Conservation (phyloP, 2,888 invertebrate species). For the Sthenelais limicola region DNA sequence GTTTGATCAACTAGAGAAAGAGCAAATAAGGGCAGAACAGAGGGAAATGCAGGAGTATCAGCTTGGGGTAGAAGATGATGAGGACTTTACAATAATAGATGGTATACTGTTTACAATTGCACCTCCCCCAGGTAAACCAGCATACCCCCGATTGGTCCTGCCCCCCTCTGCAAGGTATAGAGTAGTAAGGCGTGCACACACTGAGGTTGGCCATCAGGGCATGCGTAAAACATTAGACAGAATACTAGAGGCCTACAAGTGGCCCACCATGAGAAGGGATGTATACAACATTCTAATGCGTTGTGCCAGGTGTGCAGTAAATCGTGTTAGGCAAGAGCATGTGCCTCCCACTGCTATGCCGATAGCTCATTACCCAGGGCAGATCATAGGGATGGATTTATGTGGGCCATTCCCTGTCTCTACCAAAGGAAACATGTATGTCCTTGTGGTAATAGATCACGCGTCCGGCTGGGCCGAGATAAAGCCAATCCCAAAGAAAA, state of each 20-base stretch:
- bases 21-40: conserved; percentile 16
- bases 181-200: conserved; percentile 16
- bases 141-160: conserved; percentile 26
- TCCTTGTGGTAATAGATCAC: conserved; percentile 16
- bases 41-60: conserved; percentile 4
- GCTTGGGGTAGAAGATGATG: background rate
- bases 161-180: background rate
- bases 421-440: conserved; percentile 10
- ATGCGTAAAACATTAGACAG: conserved; percentile 28
- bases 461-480: conserved; percentile 34
- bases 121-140: background rate
- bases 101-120: conserved; percentile 12
- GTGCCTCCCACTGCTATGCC: conserved; percentile 19
- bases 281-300: background rate
- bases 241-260: conserved; percentile 32
- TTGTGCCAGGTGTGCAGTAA: conserved; percentile 25
- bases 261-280: conserved; percentile 23
- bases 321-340: background rate
- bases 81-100: conserved; percentile 13
- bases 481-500: conserved; percentile 8
- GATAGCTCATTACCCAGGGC: conserved; percentile 17
- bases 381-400: conserved; percentile 37
- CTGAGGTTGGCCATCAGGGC: conserved; percentile 29
- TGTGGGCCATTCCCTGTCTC: conserved; percentile 26
- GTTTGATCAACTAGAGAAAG: conserved; percentile 24